phyloP scores from a whole-genome alignment of 2,797 vertebrate species.

The Acanthurus tractus region DNA sequence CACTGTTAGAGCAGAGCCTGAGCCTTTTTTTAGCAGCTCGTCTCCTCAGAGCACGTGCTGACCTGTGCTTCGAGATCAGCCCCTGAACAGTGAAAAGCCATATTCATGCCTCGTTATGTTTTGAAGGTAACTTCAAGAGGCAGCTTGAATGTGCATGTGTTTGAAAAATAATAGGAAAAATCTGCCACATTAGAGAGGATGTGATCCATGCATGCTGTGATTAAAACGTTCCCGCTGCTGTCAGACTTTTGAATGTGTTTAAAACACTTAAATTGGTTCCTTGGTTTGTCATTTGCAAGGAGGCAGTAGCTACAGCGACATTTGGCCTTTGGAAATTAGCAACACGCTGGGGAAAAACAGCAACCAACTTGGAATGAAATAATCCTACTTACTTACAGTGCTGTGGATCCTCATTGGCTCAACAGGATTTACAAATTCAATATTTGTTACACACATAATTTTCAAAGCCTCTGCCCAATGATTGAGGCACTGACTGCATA shows the following conservation, averaged over 20 bases:
- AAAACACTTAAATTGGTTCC: conserved; percentile 13
- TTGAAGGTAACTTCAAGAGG: conserved; percentile 26
- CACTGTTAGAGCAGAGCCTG: conserved; percentile 20
- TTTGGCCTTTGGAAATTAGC: conserved; percentile 46
- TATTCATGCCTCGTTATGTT: conserved; percentile 22
- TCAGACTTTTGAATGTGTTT: conserved; percentile 25
- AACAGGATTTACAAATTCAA: conserved; percentile 11
- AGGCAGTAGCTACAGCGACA: conserved; percentile 8
- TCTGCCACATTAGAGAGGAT: not conserved
- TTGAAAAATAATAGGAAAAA: conserved; percentile 12
- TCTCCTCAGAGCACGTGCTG: conserved; percentile 31
- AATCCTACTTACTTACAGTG: conserved; percentile 20
- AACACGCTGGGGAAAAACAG: conserved; percentile 5
- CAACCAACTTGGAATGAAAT: not conserved
- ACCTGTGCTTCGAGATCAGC: conserved; percentile 36
- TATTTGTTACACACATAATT: conserved; percentile 6
- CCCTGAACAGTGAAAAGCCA: conserved; percentile 10
- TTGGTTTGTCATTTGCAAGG: conserved; percentile 17
- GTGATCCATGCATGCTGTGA: conserved; percentile 32
- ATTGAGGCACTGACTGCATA: not conserved
- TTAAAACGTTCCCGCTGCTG: conserved; percentile 27
- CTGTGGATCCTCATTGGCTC: conserved; percentile 10
- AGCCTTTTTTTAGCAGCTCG: conserved; percentile 1
- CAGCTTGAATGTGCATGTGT: conserved; percentile 11
- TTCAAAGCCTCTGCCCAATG: conserved; percentile 7